Percentiles rank a stretch among this genome's conserved stretches.
phyloP scores from a whole-genome alignment of 2,113 vertebrate genomes.

The Nycticebus coucang region DNA sequence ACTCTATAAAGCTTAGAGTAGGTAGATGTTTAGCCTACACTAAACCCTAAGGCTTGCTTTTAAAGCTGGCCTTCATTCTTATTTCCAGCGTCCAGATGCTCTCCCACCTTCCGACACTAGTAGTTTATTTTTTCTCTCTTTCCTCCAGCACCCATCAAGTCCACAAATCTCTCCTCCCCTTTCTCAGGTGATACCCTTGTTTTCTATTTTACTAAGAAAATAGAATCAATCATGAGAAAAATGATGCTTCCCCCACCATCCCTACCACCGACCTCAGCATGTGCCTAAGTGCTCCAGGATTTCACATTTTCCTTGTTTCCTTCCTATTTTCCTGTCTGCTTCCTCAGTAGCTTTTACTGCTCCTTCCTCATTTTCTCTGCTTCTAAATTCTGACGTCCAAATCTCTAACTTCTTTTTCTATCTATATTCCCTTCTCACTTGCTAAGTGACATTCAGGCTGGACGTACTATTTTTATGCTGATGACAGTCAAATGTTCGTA shows the following conservation, averaged over 20 bases:
- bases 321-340: background rate
- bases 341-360: conserved; percentile 31
- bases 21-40: background rate
- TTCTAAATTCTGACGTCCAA: conserved; percentile 61
- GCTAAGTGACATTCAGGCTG: conserved; percentile 26
- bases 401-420: conserved; percentile 51
- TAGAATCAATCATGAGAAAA: background rate
- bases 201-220: too few relatives aligned
- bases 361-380: conserved; percentile 42
- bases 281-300: background rate
- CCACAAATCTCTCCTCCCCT: too few relatives aligned
- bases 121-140: too few relatives aligned
- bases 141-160: too few relatives aligned
- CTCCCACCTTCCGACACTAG: too few relatives aligned
- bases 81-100: too few relatives aligned
- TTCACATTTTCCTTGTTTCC: background rate
- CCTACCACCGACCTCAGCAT: background rate
- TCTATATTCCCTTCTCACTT: conserved; percentile 18
- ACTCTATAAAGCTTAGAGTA: background rate
- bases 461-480: conserved; percentile 33
- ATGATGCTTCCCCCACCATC: background rate
- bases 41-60: background rate
- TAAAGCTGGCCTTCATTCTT: background rate
- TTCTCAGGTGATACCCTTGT: too few relatives aligned
- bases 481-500: background rate